These are phyloP conservation scores for Babyrousa celebensis DNA, from an alignment of 2,797 vertebrate genomes.

Conservation along the genomic window DNA sequence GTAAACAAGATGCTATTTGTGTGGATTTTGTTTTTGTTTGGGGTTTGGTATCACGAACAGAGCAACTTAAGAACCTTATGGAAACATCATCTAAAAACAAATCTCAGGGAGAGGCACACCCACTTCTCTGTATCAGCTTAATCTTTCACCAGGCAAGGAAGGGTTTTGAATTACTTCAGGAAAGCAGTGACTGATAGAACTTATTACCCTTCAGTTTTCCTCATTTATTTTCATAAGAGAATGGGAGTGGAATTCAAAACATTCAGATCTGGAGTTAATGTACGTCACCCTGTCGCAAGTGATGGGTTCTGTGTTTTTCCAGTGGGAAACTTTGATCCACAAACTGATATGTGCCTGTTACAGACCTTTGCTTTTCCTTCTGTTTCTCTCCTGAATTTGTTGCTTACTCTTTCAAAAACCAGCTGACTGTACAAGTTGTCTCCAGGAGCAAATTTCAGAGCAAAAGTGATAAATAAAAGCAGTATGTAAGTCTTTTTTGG, in stretches of 20 bases:
- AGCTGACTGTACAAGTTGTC: constrained; percentile 74
- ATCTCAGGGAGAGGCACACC: constrained; percentile 86
- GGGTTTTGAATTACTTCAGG: constrained; percentile 90
- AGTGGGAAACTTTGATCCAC: constrained; percentile 85
- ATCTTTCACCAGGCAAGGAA: constrained; percentile 85
- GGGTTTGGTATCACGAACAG: constrained; percentile 82
- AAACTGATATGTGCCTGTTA: constrained; percentile 43
- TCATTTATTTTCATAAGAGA: constrained; percentile 91
- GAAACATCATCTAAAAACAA: constrained; percentile 87
- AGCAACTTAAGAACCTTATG: constrained; percentile 80
- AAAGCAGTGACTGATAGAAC: constrained; percentile 89
- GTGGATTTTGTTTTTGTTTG: constrained; percentile 74
- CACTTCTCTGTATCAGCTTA: constrained; percentile 87
- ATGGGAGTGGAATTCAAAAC: constrained; percentile 88
- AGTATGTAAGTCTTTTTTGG: constrained; percentile 62
- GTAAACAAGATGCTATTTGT: constrained; percentile 79
- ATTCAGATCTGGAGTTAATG: constrained; percentile 86
- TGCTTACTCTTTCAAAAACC: constrained; percentile 78
- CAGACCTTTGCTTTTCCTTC: constrained; percentile 56
- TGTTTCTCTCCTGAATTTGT: constrained; percentile 71
- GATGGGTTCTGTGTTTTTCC: constrained; percentile 88
- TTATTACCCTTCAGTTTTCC: constrained; percentile 91
- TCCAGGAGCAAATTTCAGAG: constrained; percentile 72
- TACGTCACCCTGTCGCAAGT: constrained; percentile 78
- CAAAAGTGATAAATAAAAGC: constrained; percentile 69